phyloP scores from a whole-genome alignment of 2,888 invertebrate species.

The Parnassius mnemosyne region DNA sequence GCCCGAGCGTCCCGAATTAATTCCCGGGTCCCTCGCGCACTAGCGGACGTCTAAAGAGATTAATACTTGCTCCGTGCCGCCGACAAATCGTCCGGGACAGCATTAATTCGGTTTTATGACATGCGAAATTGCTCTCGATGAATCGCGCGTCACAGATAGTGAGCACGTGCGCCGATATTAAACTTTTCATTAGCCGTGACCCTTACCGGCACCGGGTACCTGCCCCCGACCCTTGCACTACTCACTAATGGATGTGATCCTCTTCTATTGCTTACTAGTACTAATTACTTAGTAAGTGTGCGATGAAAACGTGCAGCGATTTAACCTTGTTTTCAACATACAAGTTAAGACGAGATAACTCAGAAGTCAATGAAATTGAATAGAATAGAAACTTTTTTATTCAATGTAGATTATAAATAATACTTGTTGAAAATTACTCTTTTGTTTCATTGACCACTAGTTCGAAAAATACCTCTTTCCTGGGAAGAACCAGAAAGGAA shows the following conservation, averaged over 20 bases:
- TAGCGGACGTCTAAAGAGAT: constrained; percentile 29
- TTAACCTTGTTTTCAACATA: too few species aligned
- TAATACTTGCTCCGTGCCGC: constrained; percentile 31
- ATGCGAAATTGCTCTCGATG: constrained; percentile 77
- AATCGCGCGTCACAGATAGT: constrained; percentile 54
- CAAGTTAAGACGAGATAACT: too few species aligned
- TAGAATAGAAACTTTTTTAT: too few species aligned
- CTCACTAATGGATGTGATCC: neutral
- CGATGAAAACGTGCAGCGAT: too few species aligned
- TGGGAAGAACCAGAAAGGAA: too few species aligned
- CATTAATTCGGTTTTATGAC: constrained; percentile 77
- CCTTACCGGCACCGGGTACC: neutral
- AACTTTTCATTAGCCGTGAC: constrained; percentile 25
- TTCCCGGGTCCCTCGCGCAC: constrained; percentile 26
- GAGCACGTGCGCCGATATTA: constrained; percentile 25
- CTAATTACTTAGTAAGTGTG: too few species aligned
- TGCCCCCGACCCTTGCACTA: neutral
- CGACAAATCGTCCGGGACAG: constrained; percentile 37
- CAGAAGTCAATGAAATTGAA: too few species aligned
- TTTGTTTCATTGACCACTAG: too few species aligned
- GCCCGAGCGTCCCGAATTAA: constrained; percentile 35
- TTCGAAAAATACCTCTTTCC: too few species aligned
- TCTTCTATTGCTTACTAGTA: too few species aligned
- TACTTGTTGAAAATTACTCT: too few species aligned
- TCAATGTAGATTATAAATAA: too few species aligned